phyloP scores from a whole-genome alignment of 2,113 vertebrate species.

The Nothocercus julius region DNA sequence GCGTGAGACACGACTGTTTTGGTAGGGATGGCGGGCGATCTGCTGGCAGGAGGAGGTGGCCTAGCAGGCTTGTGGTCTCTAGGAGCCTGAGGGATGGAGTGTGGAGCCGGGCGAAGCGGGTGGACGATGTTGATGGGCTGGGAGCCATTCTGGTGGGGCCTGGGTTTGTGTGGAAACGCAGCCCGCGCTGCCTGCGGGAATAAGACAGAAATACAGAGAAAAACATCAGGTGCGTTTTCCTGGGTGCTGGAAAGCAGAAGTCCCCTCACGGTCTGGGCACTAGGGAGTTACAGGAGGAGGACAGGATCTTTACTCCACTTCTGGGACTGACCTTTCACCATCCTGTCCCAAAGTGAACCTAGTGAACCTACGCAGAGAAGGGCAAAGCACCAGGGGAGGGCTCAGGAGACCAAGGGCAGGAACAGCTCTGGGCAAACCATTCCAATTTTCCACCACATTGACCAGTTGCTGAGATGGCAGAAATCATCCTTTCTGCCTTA shows the following conservation, averaged over 20 bases:
- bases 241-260: background rate
- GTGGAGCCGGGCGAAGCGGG: slow-evolving; percentile 76
- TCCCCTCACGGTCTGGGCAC: background rate
- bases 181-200: background rate
- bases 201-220: background rate
- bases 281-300: background rate
- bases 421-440: background rate
- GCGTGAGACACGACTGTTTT: background rate
- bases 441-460: background rate
- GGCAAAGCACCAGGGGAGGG: background rate
- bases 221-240: accelerated
- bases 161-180: slow-evolving; percentile 68
- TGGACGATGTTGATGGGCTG: slow-evolving; percentile 86
- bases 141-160: slow-evolving; percentile 43
- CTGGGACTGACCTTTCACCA: background rate
- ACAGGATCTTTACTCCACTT: background rate
- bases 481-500: background rate
- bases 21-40: slow-evolving; percentile 14
- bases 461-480: background rate
- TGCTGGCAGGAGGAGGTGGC: slow-evolving; percentile 66
- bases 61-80: slow-evolving; percentile 69
- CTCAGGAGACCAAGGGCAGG: background rate
- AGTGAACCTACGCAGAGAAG: background rate
- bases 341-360: background rate
- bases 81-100: background rate